phyloP scores from a whole-genome alignment of 2,888 invertebrate genomes.

The Oxystoma pomonae region DNA sequence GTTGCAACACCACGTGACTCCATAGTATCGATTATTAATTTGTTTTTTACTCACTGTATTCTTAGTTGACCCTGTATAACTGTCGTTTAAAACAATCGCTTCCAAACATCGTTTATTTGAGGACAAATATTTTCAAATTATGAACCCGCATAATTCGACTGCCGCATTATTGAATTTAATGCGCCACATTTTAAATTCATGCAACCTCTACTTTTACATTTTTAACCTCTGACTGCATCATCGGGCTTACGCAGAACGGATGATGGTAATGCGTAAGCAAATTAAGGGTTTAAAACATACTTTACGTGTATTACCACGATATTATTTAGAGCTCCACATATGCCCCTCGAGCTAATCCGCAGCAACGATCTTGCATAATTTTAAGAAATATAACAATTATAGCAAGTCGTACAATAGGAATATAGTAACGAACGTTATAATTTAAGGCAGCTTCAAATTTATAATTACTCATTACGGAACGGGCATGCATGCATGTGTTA shows the following conservation, averaged over 20 bases:
- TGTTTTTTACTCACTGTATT: too few species aligned
- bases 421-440: not conserved
- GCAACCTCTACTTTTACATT: not conserved
- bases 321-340: constrained; percentile 2
- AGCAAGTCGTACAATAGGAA: constrained; percentile 7
- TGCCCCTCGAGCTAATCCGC: constrained; percentile 7
- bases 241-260: not conserved
- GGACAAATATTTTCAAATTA: not conserved
- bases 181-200: not conserved
- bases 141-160: not conserved
- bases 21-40: too few species aligned
- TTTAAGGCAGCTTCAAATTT: not conserved
- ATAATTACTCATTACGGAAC: not conserved
- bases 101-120: not conserved
- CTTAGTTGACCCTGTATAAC: too few species aligned
- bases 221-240: not conserved
- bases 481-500: constrained; percentile 2
- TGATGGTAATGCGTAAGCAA: not conserved
- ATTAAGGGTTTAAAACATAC: not conserved
- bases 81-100: too few species aligned
- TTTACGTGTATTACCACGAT: not conserved
- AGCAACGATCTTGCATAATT: constrained; percentile 28
- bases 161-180: not conserved
- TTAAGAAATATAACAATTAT: constrained; percentile 23
- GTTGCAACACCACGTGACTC: too few species aligned